Evolutionary conservation across 2,888 invertebrate genomes (phyloP).

Genomic region (Mesorhabditis sp.): DNA sequence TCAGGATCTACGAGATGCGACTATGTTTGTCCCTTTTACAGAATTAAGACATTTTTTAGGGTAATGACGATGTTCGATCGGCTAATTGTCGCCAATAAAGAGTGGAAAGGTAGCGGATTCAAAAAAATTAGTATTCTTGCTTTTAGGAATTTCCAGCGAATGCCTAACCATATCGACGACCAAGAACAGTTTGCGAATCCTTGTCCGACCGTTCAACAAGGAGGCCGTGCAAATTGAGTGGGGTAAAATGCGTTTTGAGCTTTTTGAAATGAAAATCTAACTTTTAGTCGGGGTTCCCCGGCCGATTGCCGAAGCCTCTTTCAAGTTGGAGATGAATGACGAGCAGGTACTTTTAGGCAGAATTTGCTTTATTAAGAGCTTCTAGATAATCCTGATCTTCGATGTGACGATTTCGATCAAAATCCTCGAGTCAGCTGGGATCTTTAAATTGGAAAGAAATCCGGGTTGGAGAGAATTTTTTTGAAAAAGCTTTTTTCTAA

Average conservation of each 20-base stretch:
- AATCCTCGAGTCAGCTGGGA: background rate
- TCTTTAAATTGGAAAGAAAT: background rate
- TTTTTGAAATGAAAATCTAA: background rate
- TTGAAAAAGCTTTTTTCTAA: too few species aligned
- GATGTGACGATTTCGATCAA: background rate
- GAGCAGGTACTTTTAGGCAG: background rate
- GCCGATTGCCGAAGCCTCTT: conserved; percentile 6
- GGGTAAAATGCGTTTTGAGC: background rate
- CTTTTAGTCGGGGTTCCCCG: background rate
- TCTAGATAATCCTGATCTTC: conserved; percentile 3
- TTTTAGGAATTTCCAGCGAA: background rate
- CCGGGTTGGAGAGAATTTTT: background rate
- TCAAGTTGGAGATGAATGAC: background rate
- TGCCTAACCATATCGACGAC: conserved; percentile 3
- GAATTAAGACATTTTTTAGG: background rate
- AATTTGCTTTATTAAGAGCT: background rate
- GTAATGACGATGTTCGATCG: background rate
- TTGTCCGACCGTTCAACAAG: background rate
- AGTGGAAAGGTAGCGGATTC: background rate
- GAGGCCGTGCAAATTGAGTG: background rate
- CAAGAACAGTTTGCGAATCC: background rate
- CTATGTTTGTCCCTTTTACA: background rate
- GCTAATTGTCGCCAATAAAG: background rate
- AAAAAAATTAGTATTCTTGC: background rate
- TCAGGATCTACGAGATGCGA: background rate